Evolutionary conservation across 2,888 invertebrate genomes (phyloP).

Genomic region (Crematogaster levior): DNA sequence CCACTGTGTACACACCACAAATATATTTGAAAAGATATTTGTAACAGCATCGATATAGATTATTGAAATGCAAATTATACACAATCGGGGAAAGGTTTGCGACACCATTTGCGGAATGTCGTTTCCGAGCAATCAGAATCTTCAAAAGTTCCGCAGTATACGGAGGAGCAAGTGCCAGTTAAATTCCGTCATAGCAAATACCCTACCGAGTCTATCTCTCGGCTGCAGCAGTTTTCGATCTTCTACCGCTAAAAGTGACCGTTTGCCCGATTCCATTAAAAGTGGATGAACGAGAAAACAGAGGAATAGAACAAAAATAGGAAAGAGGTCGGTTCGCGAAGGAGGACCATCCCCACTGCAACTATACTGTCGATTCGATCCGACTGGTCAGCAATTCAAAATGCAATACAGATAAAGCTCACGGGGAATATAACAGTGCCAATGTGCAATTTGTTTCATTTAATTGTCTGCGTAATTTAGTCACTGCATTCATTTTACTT

Average conservation of each 20-base stretch:
- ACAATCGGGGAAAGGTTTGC: not conserved
- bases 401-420: conserved; percentile 13
- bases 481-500: not conserved
- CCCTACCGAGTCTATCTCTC: conserved; percentile 34
- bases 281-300: conserved; percentile 40
- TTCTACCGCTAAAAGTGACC: conserved; percentile 56
- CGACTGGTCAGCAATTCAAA: conserved; percentile 26
- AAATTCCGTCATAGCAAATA: conserved; percentile 29
- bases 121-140: conserved; percentile 1
- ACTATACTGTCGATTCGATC: not conserved
- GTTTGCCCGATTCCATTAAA: conserved; percentile 56
- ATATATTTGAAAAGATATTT: not conserved
- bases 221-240: conserved; percentile 50
- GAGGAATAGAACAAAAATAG: conserved; percentile 30
- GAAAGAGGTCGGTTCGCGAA: conserved; percentile 26
- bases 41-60: not conserved
- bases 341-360: conserved; percentile 6
- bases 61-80: conserved; percentile 1
- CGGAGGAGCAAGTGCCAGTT: conserved; percentile 14
- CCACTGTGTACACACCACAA: no score
- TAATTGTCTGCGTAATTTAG: conserved; percentile 24
- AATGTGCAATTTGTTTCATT: conserved; percentile 19
- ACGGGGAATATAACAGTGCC: not conserved
- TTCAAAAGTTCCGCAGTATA: conserved; percentile 8
- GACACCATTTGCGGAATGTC: not conserved